Evolutionary conservation across 2,113 vertebrate species (phyloP).

Genomic region (Struthio camelus): DNA sequence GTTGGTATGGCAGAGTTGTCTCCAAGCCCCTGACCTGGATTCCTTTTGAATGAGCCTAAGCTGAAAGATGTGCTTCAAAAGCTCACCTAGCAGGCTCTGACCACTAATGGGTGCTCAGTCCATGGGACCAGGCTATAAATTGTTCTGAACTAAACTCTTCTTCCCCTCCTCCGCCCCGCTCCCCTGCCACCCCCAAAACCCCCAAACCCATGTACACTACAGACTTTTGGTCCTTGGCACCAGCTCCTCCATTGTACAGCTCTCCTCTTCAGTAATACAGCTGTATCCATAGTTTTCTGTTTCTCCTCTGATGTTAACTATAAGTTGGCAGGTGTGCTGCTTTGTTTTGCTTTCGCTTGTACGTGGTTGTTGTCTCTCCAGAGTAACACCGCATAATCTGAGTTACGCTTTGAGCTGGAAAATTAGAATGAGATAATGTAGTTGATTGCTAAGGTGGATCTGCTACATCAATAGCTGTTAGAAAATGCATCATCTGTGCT

Average conservation of each 20-base stretch:
- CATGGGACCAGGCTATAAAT: accelerated
- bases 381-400: accelerated
- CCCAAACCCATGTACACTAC: accelerated
- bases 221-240: not conserved
- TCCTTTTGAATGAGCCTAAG: not conserved
- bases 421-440: not conserved
- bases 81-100: not conserved
- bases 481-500: not conserved
- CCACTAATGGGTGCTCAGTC: not conserved
- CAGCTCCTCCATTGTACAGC: not conserved
- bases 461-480: not conserved
- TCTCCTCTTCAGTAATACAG: not conserved
- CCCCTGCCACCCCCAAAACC: no score
- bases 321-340: not conserved
- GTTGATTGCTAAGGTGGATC: not conserved
- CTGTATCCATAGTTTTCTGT: not conserved
- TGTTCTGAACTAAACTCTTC: not conserved
- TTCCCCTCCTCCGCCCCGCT: not conserved
- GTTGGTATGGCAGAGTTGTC: not conserved
- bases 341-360: not conserved
- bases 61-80: not conserved
- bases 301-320: not conserved
- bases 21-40: not conserved
- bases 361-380: not conserved
- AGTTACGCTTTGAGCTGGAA: not conserved